Conservation (phyloP, 1,140 invertebrate species). For the Anoplophora glabripennis region DNA sequence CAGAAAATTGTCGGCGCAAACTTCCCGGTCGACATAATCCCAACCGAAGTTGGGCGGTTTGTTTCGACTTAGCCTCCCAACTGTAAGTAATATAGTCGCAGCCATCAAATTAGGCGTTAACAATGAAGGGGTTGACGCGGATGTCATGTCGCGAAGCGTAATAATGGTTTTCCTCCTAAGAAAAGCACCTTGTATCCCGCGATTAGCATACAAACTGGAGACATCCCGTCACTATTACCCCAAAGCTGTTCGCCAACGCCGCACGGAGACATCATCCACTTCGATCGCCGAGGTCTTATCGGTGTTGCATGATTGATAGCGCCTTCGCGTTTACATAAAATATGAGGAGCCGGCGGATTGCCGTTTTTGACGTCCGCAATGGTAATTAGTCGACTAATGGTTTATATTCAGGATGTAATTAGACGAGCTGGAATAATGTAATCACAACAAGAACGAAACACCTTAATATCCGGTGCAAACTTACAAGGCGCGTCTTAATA, state of each 20-base stretch:
- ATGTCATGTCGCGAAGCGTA: neutral
- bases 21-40: neutral
- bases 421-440: no score
- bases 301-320: conserved; percentile 23
- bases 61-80: neutral
- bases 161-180: conserved; percentile 9
- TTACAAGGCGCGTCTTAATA: no score
- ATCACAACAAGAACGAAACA: no score
- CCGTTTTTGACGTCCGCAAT: neutral
- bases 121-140: conserved; percentile 6
- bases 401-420: no score
- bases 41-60: neutral
- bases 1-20: neutral
- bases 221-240: conserved; percentile 15
- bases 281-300: conserved; percentile 12
- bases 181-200: conserved; percentile 14
- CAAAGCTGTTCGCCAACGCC: conserved; percentile 8
- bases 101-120: conserved; percentile 6
- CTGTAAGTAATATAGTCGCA: neutral
- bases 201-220: conserved; percentile 34
- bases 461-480: no score
- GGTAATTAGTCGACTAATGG: conserved; percentile 3
- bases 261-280: conserved; percentile 7
- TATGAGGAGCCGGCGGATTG: neutral
- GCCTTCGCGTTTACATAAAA: conserved; percentile 7